Evolutionary conservation across 2,113 vertebrate genomes (phyloP), one percentile per base, ranked within the genome.

Genomic region (Dissostichus mawsoni): DNA sequence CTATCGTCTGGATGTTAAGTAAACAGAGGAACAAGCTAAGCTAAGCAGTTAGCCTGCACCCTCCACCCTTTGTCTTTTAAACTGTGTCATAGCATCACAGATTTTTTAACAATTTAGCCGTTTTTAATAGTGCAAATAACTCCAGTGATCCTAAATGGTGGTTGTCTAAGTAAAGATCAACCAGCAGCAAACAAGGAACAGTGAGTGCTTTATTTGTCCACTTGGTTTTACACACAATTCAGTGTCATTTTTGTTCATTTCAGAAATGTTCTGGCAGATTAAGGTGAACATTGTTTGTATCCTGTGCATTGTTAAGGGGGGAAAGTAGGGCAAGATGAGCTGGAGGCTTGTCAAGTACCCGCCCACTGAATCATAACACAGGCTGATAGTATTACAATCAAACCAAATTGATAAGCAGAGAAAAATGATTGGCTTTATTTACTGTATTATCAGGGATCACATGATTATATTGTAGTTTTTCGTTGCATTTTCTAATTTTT

Each of bases 321-420:
- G 58, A 25, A 90, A 87, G 78, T 85, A 86, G 87, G 83, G 64
- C 90, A 90, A 80, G 74, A 87, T 79, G 74, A 74, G 87, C 90
- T 89, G 81, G 74, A 77, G 89, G 87, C 85, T 74, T 14, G 20
- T 57, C 36, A 16, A 62, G 52, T 69, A 33, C 83, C 80, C 55
- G 44, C 84, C 82, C 81, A 65, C 64, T 58, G 47, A 72, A 89
- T 69, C 74, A 70, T 57, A 69, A 72, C 20, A 74, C 74, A 67
- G n/a, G 8, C 20, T 66, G 14, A 29, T 29, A 6, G 70, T 57
- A 70, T 44, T 67, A 58, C 56, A 74, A 62, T 79, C 41, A 47
- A 23, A 63, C 41, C 55, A 72, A 20, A n/a, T 16, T 1, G 11
- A 44, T 16, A n/a, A 50, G 65, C 16, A 41, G 5, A 11, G 45